Evolutionary conservation across 2,888 invertebrate genomes (phyloP).

Genomic region (Myopa testacea): DNA sequence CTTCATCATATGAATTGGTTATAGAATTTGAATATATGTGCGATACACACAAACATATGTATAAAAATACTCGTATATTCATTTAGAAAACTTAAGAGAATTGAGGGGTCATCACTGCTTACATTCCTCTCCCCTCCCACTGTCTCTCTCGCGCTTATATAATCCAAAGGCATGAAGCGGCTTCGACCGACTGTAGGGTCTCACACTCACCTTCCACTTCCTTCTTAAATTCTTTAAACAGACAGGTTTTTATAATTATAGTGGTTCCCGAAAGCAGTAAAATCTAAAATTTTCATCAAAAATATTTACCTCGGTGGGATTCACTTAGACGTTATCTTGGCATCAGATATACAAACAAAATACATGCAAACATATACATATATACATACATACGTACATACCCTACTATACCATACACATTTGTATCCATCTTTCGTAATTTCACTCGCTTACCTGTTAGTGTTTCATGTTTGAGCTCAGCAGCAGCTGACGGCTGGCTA

Average conservation of each 20-base stretch:
- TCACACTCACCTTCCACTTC: constrained; percentile 15
- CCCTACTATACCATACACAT: background rate
- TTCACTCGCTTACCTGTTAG: constrained; percentile 35
- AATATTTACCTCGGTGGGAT: constrained; percentile 22
- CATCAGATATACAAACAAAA: constrained; percentile 19
- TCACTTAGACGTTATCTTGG: constrained; percentile 29
- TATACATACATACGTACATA: background rate
- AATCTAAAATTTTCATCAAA: constrained; percentile 37
- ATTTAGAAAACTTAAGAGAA: no score
- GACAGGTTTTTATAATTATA: constrained; percentile 38
- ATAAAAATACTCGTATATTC: no score
- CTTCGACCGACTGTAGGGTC: constrained; percentile 18
- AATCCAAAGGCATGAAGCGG: background rate
- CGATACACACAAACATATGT: no score
- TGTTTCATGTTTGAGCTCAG: background rate
- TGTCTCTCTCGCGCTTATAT: background rate
- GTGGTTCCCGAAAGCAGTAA: constrained; percentile 33
- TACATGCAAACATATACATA: background rate
- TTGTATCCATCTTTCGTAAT: constrained; percentile 31
- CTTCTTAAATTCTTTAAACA: constrained; percentile 11
- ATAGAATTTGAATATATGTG: no score
- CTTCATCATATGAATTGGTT: no score
- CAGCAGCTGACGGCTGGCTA: constrained; percentile 25
- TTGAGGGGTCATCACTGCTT: background rate
- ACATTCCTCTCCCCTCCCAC: background rate